A percentile compares a stretch with the other conserved stretches of the same genome.
phyloP scores from a whole-genome alignment of 2,113 vertebrate species.

The Upupa epops region DNA sequence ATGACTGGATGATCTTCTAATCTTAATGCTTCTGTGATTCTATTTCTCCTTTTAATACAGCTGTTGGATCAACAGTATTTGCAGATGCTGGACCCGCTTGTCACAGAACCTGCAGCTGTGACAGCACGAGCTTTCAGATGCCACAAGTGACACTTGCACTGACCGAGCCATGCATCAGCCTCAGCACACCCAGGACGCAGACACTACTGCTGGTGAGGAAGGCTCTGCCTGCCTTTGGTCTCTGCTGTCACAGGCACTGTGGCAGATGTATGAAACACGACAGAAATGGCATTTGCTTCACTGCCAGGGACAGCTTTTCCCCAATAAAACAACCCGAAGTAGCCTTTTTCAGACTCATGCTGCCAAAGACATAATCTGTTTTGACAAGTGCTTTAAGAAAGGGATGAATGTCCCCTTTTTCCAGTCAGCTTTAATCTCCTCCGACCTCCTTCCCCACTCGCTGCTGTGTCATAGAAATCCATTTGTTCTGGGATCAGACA shows the following conservation, averaged over 20 bases:
- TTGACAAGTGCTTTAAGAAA: constrained; percentile 45
- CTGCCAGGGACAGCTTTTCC: constrained; percentile 8
- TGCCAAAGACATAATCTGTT: constrained; percentile 34
- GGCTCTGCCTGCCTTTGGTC: background rate
- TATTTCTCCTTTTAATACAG: constrained; percentile 1
- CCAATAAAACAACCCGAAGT: background rate
- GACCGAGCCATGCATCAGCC: background rate
- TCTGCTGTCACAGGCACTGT: background rate
- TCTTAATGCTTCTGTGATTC: background rate
- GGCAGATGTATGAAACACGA: background rate
- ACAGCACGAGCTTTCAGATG: background rate
- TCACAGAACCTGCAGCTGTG: constrained; percentile 10
- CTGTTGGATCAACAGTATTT: constrained; percentile 21
- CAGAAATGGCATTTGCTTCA: constrained; percentile 24
- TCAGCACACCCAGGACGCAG: background rate
- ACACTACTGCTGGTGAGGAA: background rate
- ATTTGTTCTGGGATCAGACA: constrained; percentile 7
- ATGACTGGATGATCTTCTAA: too few relatives aligned
- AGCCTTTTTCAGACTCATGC: background rate
- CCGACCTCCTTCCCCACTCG: background rate
- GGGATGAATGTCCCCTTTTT: constrained; percentile 19
- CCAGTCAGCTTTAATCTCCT: constrained; percentile 8
- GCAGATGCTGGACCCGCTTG: background rate
- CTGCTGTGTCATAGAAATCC: constrained; percentile 3
- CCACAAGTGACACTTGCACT: background rate